Evolutionary conservation across 2,888 invertebrate species (phyloP), one percentile per base, ranked within the genome.

Genomic region (Uropetala carovei): DNA sequence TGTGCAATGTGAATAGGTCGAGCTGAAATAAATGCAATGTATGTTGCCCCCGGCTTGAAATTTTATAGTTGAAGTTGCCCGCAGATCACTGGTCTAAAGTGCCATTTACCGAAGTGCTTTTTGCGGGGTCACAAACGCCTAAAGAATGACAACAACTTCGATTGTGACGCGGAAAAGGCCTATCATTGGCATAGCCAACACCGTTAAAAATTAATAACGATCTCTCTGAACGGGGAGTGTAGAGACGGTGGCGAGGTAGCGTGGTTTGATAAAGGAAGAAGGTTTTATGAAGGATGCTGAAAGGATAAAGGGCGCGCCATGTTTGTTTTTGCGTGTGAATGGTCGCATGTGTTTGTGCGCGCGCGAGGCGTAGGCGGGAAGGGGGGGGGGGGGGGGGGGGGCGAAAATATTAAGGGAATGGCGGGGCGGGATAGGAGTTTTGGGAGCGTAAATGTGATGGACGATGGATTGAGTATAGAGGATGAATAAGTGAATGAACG

Each of bases 401-500:
- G n/a, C n/a, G n/a, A n/a, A n/a, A n/a, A n/a, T n/a, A n/a, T n/a
- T n/a, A n/a, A n/a, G n/a, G n/a, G 64, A 64, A 18, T 16, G n/a
- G 68, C 9, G 68, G 68, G 68, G 9, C 9, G 18, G 68, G 68
- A 9, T 68, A 11, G 68, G 8, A 68, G 68, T 10, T 18, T 68
- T 18, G 68, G 68, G 18, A n/a, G 68, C 9, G 18, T 68, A n/a
- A 68, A 22, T n/a, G 68, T 68, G 68, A 68, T 11, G 68, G 68
- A 68, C 68, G 68, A 0, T 18, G n/a, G 68, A 18, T 68, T 68
- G 18, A 18, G 68, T 68, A 18, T 18, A 68, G 68, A 68, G n/a
- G n/a, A 68, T 68, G 68, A 68, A 68, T 68, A 68, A 68, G 68
- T 68, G 68, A 68, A 68, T 68, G 68, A 68, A 10, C 18, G 9